Percentiles rank a stretch among this genome's conserved stretches.
phyloP scores from a whole-genome alignment of 2,888 invertebrate species.

The Leptinotarsa haldemani region DNA sequence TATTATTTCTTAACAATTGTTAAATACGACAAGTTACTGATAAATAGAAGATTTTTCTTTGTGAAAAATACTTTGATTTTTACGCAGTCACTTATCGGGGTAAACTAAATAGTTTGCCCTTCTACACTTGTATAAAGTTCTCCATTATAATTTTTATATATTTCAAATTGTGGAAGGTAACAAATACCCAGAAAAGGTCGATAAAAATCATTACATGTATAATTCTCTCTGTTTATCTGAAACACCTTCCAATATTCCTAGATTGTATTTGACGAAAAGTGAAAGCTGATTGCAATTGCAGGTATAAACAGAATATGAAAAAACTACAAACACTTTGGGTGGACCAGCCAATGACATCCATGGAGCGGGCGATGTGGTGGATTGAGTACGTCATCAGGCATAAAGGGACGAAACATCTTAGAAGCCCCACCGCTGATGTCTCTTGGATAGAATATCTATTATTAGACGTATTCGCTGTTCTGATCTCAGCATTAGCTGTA shows the following conservation, averaged over 20 bases:
- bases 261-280: background rate
- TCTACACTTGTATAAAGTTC: too few species aligned
- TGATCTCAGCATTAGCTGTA: conserved; percentile 18
- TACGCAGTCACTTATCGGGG: too few species aligned
- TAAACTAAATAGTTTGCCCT: too few species aligned
- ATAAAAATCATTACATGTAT: too few species aligned
- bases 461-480: conserved; percentile 59
- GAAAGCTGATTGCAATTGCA: conserved; percentile 5
- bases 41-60: too few species aligned
- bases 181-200: too few species aligned
- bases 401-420: conserved; percentile 65
- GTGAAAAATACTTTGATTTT: too few species aligned
- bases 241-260: background rate
- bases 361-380: conserved; percentile 57
- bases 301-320: conserved; percentile 49
- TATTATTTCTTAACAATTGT: too few species aligned
- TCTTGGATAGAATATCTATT: conserved; percentile 64
- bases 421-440: conserved; percentile 65
- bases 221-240: background rate
- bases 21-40: too few species aligned
- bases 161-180: too few species aligned
- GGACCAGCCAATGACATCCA: conserved; percentile 51
- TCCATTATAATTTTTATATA: too few species aligned
- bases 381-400: conserved; percentile 54
- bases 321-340: conserved; percentile 42